Conservation (phyloP, 30 jellyfish, hydroid and myxozoan genomes). For the Hydractinia symbiolongicarpus region DNA sequence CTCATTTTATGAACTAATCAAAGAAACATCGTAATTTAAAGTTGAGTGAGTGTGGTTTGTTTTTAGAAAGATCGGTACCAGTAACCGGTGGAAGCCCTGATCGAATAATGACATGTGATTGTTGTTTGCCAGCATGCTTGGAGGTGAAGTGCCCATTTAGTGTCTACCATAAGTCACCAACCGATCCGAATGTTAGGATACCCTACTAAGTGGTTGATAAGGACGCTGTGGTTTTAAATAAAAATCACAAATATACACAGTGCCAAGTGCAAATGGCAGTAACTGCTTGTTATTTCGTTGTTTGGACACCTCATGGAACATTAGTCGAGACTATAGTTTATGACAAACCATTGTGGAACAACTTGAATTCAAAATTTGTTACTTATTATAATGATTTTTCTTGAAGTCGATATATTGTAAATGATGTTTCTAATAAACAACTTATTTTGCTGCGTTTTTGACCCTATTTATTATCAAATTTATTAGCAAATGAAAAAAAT, state of each 20-base stretch:
- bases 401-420: no score
- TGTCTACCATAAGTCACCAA: neutral
- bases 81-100: conserved; percentile 66
- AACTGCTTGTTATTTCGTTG: neutral
- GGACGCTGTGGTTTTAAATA: neutral
- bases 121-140: conserved; percentile 25
- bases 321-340: no score
- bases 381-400: no score
- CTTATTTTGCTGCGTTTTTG: no score
- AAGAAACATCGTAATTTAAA: conserved; percentile 13
- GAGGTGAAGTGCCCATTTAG: conserved; percentile 48
- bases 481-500: no score
- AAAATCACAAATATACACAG: conserved; percentile 35
- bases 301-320: no score
- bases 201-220: neutral
- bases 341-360: no score
- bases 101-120: conserved; percentile 19
- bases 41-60: conserved; percentile 41
- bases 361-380: no score
- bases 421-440: no score
- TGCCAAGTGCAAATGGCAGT: conserved; percentile 62
- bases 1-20: neutral
- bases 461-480: no score
- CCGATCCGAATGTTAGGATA: conserved; percentile 17
- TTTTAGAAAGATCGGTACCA: conserved; percentile 25